Evolutionary conservation across 2,888 invertebrate species (phyloP).

Genomic region (Aleiodes testaceus): DNA sequence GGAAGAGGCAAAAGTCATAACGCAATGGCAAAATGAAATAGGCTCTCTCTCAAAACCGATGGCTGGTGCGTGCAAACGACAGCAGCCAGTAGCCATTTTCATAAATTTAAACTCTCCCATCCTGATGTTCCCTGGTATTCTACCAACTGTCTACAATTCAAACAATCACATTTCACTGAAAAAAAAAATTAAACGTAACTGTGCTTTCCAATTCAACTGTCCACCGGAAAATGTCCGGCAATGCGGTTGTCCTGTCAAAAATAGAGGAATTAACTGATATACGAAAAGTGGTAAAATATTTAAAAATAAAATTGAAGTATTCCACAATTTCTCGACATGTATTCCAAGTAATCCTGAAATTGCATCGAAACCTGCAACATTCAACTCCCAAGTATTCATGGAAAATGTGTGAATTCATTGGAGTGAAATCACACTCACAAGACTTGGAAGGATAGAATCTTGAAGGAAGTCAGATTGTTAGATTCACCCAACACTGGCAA

Average conservation of each 20-base stretch:
- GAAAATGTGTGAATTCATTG: conserved; percentile 25
- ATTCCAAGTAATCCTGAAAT: conserved; percentile 15
- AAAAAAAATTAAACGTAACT: conserved; percentile 45
- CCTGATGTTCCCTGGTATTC: conserved; percentile 14
- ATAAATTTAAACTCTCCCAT: conserved; percentile 51
- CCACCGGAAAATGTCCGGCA: conserved; percentile 42
- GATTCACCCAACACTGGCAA: conserved; percentile 34
- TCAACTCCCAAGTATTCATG: conserved; percentile 1
- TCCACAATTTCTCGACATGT: background rate
- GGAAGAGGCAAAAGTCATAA: conserved; percentile 30
- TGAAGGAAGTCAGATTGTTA: conserved; percentile 21
- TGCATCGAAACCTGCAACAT: conserved; percentile 18
- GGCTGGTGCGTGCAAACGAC: conserved; percentile 41
- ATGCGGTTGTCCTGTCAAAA: conserved; percentile 25
- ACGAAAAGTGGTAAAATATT: conserved; percentile 23
- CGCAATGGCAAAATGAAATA: conserved; percentile 34
- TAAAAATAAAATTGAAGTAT: conserved; percentile 15
- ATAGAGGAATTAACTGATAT: conserved; percentile 2
- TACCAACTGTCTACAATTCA: conserved; percentile 28
- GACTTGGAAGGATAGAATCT: conserved; percentile 5
- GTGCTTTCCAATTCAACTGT: conserved; percentile 36
- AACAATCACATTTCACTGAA: conserved; percentile 46
- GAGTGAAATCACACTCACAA: conserved; percentile 34
- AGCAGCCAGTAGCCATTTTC: conserved; percentile 48
- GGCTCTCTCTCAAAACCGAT: conserved; percentile 37